These are phyloP conservation scores for Microtus pennsylvanicus DNA, from an alignment of 2,113 vertebrate species.

Conservation along the genomic window DNA sequence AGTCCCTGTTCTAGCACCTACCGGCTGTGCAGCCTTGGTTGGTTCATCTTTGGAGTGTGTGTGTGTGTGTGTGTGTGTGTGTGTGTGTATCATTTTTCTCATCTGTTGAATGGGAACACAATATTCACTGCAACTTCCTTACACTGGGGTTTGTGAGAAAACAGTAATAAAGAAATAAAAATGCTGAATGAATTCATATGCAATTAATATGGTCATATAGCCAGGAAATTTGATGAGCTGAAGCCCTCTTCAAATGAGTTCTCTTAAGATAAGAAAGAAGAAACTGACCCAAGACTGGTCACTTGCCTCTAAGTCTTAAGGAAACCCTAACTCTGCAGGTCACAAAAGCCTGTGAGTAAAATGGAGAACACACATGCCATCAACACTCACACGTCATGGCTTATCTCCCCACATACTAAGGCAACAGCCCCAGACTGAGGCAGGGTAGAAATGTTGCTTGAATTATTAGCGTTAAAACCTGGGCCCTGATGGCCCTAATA, in stretches of 20 bases:
- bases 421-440: not conserved
- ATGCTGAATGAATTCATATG: not conserved
- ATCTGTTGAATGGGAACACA: not conserved
- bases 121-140: not conserved
- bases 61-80: not conserved
- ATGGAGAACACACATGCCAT: not conserved
- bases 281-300: not conserved
- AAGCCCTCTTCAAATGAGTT: not conserved
- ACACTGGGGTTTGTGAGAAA: not conserved
- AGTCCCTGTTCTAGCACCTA: not conserved
- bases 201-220: not conserved
- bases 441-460: not conserved
- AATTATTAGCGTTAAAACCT: not conserved
- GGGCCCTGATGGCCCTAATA: not conserved
- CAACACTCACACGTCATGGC: not conserved
- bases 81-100: not conserved
- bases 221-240: not conserved
- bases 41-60: not conserved
- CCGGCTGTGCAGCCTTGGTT: not conserved
- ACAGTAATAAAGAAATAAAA: not conserved
- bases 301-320: not conserved
- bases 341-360: not conserved
- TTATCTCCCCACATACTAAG: not conserved
- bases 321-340: not conserved
- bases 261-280: not conserved